A percentile compares a stretch with the other conserved stretches of the same genome.
Evolutionary conservation across 2,888 invertebrate species (phyloP).

Genomic region (Drosophila niveifrons): DNA sequence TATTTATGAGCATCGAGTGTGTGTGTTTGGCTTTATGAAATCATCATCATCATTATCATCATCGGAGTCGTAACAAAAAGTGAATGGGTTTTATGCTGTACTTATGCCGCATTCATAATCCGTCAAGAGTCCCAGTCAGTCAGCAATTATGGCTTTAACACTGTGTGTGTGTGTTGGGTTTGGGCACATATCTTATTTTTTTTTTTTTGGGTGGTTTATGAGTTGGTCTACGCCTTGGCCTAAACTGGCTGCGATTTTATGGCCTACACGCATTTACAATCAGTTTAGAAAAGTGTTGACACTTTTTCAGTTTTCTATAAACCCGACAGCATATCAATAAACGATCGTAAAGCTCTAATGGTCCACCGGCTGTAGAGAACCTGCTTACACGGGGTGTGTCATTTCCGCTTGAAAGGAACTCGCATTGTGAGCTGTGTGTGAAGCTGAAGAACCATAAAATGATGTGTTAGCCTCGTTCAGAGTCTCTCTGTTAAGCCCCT

Average conservation of each 20-base stretch:
- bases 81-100: conserved; percentile 77
- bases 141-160: conserved; percentile 60
- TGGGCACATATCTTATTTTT: conserved; percentile 27
- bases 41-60: conserved; percentile 38
- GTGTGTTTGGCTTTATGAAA: conserved; percentile 56
- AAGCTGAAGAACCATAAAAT: conserved; percentile 46
- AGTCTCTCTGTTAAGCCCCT: conserved; percentile 35
- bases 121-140: conserved; percentile 33
- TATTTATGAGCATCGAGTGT: conserved; percentile 69
- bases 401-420: conserved; percentile 68
- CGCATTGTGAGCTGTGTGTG: conserved; percentile 23
- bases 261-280: conserved; percentile 57
- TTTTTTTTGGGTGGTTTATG: conserved; percentile 72
- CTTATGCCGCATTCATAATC: conserved; percentile 49
- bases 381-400: conserved; percentile 58
- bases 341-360: conserved; percentile 64
- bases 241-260: conserved; percentile 59
- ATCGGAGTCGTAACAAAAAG: conserved; percentile 62
- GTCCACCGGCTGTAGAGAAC: conserved; percentile 25
- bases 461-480: conserved; percentile 44
- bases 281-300: conserved; percentile 71
- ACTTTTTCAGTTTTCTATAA: conserved; percentile 55
- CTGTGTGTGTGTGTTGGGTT: conserved; percentile 18
- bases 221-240: conserved; percentile 21
- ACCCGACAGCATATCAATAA: conserved; percentile 65